A percentile compares a stretch with the other conserved stretches of the same genome.
Evolutionary conservation across 1,140 invertebrate species (phyloP).

Genomic region (Atta texana): DNA sequence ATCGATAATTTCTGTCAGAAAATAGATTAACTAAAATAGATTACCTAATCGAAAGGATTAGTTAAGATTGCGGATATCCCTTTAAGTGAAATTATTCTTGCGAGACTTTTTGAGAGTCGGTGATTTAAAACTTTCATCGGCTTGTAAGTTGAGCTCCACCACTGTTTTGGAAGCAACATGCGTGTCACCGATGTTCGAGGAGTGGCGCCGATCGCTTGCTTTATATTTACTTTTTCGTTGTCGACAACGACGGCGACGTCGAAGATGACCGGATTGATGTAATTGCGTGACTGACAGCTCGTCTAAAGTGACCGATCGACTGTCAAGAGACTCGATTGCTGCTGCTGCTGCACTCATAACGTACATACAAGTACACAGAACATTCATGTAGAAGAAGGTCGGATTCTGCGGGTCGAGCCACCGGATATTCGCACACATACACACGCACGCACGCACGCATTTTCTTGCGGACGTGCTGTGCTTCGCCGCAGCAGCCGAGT

Average conservation of each 20-base stretch:
- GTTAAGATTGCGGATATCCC: background rate
- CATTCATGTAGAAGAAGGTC: constrained; percentile 57
- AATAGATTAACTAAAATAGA: background rate
- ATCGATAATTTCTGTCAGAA: background rate
- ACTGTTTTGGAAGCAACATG: constrained; percentile 11
- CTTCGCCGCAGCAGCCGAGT: constrained; percentile 10
- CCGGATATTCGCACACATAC: constrained; percentile 73
- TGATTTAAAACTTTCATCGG: constrained; percentile 8
- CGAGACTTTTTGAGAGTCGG: background rate
- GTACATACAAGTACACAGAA: background rate
- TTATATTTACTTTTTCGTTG: constrained; percentile 52
- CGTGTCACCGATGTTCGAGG: background rate
- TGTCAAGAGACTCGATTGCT: constrained; percentile 55
- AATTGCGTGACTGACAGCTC: constrained; percentile 78
- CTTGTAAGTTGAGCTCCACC: no score
- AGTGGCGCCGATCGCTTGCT: constrained; percentile 63
- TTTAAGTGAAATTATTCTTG: background rate
- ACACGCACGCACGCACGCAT: background rate
- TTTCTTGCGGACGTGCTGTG: constrained; percentile 42
- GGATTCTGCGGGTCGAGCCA: constrained; percentile 54
- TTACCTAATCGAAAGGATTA: background rate
- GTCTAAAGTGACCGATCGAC: constrained; percentile 75
- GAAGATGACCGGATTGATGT: constrained; percentile 75
- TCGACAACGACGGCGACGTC: constrained; percentile 52
- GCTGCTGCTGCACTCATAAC: constrained; percentile 52